Percentiles rank a stretch among this genome's conserved stretches.
These are phyloP conservation scores for Chromoteleia sp. DNA, from an alignment of 2,888 invertebrate genomes.

Conservation along the genomic window DNA sequence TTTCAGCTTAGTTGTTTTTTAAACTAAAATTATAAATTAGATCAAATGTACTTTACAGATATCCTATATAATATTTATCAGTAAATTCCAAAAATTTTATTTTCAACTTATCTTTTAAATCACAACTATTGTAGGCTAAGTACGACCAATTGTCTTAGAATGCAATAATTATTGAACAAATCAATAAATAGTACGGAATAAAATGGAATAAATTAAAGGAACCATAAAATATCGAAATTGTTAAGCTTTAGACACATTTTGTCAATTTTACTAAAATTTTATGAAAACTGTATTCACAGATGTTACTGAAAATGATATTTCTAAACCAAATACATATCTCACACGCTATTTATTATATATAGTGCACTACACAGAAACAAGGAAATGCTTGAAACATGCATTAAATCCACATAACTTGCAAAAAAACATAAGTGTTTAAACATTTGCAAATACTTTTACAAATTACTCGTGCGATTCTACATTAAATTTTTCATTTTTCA, in stretches of 20 bases:
- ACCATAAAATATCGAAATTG: too few relatives aligned
- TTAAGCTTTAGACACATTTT: too few relatives aligned
- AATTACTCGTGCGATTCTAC: not conserved
- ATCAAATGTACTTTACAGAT: too few relatives aligned
- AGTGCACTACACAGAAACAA: slow-evolving; percentile 10
- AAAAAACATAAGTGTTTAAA: slow-evolving; percentile 2
- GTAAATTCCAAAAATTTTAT: not conserved
- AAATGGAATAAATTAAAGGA: too few relatives aligned
- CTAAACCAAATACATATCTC: slow-evolving; percentile 8
- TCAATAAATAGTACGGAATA: too few relatives aligned
- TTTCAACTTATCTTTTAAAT: too few relatives aligned
- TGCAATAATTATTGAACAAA: too few relatives aligned
- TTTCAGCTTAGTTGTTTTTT: slow-evolving; percentile 3
- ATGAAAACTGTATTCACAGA: slow-evolving; percentile 15
- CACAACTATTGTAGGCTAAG: too few relatives aligned
- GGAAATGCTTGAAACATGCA: too few relatives aligned
- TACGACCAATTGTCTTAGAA: too few relatives aligned
- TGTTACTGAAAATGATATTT: slow-evolving; percentile 18
- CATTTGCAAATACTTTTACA: slow-evolving; percentile 31
- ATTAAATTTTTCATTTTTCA: not conserved
- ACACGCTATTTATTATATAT: slow-evolving; percentile 19
- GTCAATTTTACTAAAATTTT: not conserved
- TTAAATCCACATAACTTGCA: slow-evolving; percentile 18
- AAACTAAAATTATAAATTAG: not conserved
- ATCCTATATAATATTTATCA: too few relatives aligned